phyloP scores from a whole-genome alignment of 30 jellyfish, hydroid and myxozoan genomes.

The Aurelia aurita complex sp. Pacific region DNA sequence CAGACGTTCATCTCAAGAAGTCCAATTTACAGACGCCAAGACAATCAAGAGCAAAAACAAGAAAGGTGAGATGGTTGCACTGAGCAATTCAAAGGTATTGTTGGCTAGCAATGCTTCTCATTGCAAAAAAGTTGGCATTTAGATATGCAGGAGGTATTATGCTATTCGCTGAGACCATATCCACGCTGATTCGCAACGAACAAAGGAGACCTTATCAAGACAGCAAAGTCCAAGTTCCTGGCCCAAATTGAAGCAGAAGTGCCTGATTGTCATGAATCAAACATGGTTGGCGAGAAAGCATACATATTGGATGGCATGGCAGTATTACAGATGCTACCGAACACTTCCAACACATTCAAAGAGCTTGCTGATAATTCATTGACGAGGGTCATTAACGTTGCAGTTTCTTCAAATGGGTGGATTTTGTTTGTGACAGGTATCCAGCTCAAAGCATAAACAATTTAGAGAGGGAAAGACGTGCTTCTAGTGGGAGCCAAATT shows the following conservation, averaged over 20 bases:
- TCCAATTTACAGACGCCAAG: slow-evolving; percentile 47
- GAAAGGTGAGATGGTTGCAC: slow-evolving; percentile 49
- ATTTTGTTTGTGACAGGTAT: slow-evolving; percentile 62
- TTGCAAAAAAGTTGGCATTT: slow-evolving; percentile 37
- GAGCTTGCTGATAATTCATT: slow-evolving; percentile 33
- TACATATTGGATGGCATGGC: slow-evolving; percentile 73
- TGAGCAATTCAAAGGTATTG: slow-evolving; percentile 22
- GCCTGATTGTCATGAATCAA: slow-evolving; percentile 4
- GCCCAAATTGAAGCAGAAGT: slow-evolving; percentile 28
- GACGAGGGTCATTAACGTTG: slow-evolving; percentile 13
- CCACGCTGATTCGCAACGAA: slow-evolving; percentile 51
- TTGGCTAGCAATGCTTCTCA: slow-evolving; percentile 48
- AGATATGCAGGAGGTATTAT: slow-evolving; percentile 40
- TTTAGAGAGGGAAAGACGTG: slow-evolving; percentile 70
- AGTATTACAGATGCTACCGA: slow-evolving; percentile 39
- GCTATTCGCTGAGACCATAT: slow-evolving; percentile 46
- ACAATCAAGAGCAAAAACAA: slow-evolving; percentile 18
- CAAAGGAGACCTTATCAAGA: slow-evolving; percentile 32
- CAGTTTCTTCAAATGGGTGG: slow-evolving; percentile 37
- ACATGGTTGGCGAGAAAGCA: slow-evolving; percentile 18
- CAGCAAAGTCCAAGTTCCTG: slow-evolving; percentile 41
- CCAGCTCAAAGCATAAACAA: slow-evolving; percentile 65
- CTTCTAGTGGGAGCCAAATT: slow-evolving; percentile 43
- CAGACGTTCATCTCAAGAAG: no score
- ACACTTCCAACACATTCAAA: slow-evolving; percentile 30